phyloP scores from a whole-genome alignment of 2,888 invertebrate genomes.

The Enoplolaimus lenunculus region DNA sequence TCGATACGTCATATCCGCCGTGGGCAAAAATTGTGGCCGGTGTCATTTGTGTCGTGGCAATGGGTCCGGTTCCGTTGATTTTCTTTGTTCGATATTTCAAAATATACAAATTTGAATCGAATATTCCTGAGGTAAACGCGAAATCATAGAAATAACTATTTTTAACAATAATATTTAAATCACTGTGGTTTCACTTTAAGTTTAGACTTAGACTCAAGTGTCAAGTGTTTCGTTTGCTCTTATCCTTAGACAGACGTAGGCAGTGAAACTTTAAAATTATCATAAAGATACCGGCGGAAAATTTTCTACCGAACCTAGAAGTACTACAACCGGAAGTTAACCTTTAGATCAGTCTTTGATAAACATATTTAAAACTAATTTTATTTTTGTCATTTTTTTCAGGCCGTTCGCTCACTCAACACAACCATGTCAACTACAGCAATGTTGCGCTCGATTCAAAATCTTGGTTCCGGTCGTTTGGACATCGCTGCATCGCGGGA shows the following conservation, averaged over 20 bases:
- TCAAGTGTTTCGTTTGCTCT: too few relatives aligned
- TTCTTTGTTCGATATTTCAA: constrained; percentile 73
- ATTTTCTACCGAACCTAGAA: too few relatives aligned
- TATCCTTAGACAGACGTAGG: too few relatives aligned
- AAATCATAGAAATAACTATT: too few relatives aligned
- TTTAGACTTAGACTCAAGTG: too few relatives aligned
- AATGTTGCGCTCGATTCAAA: constrained; percentile 56
- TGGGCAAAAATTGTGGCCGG: constrained; percentile 38
- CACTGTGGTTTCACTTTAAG: too few relatives aligned
- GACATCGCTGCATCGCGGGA: not conserved
- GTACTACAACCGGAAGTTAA: too few relatives aligned
- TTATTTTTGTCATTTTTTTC: constrained; percentile 42
- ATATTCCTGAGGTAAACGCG: constrained; percentile 53
- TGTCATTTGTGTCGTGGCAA: constrained; percentile 29
- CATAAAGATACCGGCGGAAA: too few relatives aligned
- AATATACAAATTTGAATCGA: constrained; percentile 68
- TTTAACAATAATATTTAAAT: too few relatives aligned
- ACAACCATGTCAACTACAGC: constrained; percentile 83
- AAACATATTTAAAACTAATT: too few relatives aligned
- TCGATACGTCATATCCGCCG: constrained; percentile 29
- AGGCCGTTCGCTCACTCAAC: constrained; percentile 76
- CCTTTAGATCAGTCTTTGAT: too few relatives aligned
- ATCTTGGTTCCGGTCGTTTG: constrained; percentile 25
- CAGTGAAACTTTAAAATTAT: too few relatives aligned
- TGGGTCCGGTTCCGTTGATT: constrained; percentile 62